Evolutionary conservation across 2,113 vertebrate species (phyloP).

Genomic region (Gopherus flavomarginatus): DNA sequence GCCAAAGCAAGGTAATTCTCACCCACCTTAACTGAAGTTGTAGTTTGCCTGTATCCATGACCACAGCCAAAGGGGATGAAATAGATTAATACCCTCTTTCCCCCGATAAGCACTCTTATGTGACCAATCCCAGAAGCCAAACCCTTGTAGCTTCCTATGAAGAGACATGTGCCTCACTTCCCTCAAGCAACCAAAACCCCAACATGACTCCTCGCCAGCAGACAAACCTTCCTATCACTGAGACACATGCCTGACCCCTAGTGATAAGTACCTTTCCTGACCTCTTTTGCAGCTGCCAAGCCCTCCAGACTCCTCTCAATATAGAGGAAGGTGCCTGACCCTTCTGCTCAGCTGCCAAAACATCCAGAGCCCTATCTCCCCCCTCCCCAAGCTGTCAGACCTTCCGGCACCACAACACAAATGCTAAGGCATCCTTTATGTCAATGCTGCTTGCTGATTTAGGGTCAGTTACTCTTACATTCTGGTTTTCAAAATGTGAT

Average conservation of each 20-base stretch:
- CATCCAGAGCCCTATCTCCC: background rate
- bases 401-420: rapidly evolving
- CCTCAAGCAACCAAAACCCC: background rate
- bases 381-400: background rate
- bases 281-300: slow-evolving; percentile 61
- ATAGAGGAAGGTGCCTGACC: background rate
- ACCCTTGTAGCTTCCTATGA: background rate
- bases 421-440: background rate
- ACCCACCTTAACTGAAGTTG: background rate
- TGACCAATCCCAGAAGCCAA: background rate
- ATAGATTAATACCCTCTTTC: background rate
- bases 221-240: background rate
- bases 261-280: background rate
- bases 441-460: slow-evolving; percentile 35
- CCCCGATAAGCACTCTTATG: background rate
- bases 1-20: slow-evolving; percentile 51
- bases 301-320: background rate
- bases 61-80: background rate
- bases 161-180: background rate
- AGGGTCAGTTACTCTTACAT: background rate
- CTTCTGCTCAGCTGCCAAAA: background rate
- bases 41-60: background rate
- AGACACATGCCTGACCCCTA: slow-evolving; percentile 23
- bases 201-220: background rate
- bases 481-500: background rate